Base-by-base conservation (phyloP, 2,888 invertebrate genomes). In the Clanis bilineata region DNA sequence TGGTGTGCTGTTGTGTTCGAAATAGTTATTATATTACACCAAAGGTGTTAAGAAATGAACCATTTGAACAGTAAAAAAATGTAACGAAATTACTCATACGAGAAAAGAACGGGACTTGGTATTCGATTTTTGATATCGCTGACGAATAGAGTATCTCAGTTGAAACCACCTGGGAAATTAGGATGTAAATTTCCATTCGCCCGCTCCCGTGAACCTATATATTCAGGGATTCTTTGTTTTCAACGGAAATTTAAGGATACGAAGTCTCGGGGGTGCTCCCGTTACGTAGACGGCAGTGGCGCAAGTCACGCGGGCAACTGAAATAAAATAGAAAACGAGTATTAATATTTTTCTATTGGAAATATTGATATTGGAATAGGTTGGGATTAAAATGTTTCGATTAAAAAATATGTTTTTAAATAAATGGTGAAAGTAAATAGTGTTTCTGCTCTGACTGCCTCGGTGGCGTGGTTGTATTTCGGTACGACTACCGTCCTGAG, bases 111-210 rank as follows among this genome's bases (percentile, higher is more conserved):
- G 28, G 51, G 51, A 62, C 65, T 64, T 66, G 59, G 67, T 70
- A 69, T 79, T 78, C 78, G 76, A 83, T 79, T 83, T 85, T 82
- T 85, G 83, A 83, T 86, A 85, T 80, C 71, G 76, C 83, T 86
- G 86, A 89, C 86, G 86, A 87, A 86, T 82, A 71, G 76, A 72
- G 76, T 77, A 75, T 76, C 75, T 78, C 78, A 66, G 69, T 69
- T 68, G 78, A 79, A 87, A 77, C 74, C 92, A 81, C 92, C 63
- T 72, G 92, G 92, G 92, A 92, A 92, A 92, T 92, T 91, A 92
- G 89, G 85, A 90, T 90, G 90, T 90, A 91, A 91, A 92, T 90
- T 90, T 89, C 78, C 84, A 86, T 87, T 88, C 85, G 77, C 72
- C 75, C 82, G 79, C 75, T 83, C 79, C 69, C 78, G 80, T 80